These are phyloP conservation scores for Xerus inauris DNA, from an alignment of 2,113 vertebrate species.

Conservation along the genomic window DNA sequence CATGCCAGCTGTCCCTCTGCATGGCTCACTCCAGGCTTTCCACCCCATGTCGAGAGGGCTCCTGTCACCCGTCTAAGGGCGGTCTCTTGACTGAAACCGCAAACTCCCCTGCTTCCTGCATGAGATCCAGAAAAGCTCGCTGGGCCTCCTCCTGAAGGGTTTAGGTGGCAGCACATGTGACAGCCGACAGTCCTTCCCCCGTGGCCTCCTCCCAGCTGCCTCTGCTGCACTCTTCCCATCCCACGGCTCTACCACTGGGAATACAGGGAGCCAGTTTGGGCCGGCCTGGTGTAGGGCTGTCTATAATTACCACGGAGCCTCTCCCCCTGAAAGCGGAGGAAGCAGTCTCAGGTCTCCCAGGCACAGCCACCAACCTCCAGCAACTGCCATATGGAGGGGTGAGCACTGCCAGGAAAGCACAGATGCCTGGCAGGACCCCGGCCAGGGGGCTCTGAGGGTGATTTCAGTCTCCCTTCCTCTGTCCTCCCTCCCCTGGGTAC, in stretches of 20 bases:
- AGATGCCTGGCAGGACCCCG: background rate
- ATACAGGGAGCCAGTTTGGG: slow-evolving; percentile 59
- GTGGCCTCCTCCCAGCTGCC: slow-evolving; percentile 37
- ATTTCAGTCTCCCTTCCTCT: background rate
- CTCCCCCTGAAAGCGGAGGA: slow-evolving; percentile 50
- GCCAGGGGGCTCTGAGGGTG: slow-evolving; percentile 3
- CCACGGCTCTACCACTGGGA: background rate
- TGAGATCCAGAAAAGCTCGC: background rate
- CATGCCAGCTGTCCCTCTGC: background rate
- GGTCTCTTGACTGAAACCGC: background rate
- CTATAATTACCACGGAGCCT: slow-evolving; percentile 65
- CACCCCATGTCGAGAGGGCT: background rate
- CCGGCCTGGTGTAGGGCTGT: slow-evolving; percentile 28
- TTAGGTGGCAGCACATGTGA: background rate
- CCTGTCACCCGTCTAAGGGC: background rate
- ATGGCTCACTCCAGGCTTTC: background rate
- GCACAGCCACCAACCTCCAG: slow-evolving; percentile 51
- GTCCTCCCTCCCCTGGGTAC: background rate
- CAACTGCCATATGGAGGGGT: slow-evolving; percentile 52
- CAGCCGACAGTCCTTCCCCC: slow-evolving; percentile 55
- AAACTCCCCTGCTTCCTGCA: background rate
- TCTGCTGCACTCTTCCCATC: slow-evolving; percentile 34
- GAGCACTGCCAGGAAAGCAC: slow-evolving; percentile 51
- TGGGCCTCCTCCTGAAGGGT: background rate
- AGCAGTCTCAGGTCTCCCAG: slow-evolving; percentile 70